Conservation (phyloP, 2,113 vertebrate species). For the Calypte anna region DNA sequence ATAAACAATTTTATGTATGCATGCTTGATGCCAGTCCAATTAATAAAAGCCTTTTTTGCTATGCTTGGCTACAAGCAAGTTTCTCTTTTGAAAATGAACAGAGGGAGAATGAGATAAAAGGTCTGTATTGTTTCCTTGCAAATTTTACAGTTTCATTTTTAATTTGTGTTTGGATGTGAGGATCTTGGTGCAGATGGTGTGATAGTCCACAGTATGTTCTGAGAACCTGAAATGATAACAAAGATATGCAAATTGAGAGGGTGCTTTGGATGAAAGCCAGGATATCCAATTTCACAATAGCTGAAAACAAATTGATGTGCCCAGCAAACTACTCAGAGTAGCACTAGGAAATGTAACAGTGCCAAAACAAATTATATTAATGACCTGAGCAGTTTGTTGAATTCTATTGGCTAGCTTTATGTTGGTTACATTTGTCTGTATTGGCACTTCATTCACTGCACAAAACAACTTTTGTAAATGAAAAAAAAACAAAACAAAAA, state of each 20-base stretch:
- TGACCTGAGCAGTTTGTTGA: conserved; percentile 83
- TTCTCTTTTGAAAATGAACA: conserved; percentile 92
- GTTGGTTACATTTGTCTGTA: conserved; percentile 80
- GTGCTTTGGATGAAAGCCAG: conserved; percentile 91
- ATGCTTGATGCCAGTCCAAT: conserved; percentile 98
- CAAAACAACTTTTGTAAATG: conserved; percentile 77
- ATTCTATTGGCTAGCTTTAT: conserved; percentile 81
- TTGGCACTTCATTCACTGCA: conserved; percentile 76
- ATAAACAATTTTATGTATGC: conserved; percentile 96
- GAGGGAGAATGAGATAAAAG: conserved; percentile 98
- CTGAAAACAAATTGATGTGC: conserved; percentile 95
- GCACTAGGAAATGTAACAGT: conserved; percentile 86
- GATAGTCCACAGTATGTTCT: conserved; percentile 90
- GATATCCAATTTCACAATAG: conserved; percentile 91
- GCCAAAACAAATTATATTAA: conserved; percentile 89
- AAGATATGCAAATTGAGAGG: conserved; percentile 96
- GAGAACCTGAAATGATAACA: conserved; percentile 95
- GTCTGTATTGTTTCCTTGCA: conserved; percentile 97
- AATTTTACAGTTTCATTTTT: conserved; percentile 99
- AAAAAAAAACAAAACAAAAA: conserved; percentile 6
- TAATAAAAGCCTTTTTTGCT: conserved; percentile 95
- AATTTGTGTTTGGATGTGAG: conserved; percentile 96
- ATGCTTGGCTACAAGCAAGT: conserved; percentile 88
- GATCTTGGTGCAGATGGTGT: conserved; percentile 94
- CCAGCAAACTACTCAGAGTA: conserved; percentile 88